Evolutionary conservation across 2,888 invertebrate species (phyloP), one percentile per base, ranked within the genome.

Genomic region (Phortica magna): DNA sequence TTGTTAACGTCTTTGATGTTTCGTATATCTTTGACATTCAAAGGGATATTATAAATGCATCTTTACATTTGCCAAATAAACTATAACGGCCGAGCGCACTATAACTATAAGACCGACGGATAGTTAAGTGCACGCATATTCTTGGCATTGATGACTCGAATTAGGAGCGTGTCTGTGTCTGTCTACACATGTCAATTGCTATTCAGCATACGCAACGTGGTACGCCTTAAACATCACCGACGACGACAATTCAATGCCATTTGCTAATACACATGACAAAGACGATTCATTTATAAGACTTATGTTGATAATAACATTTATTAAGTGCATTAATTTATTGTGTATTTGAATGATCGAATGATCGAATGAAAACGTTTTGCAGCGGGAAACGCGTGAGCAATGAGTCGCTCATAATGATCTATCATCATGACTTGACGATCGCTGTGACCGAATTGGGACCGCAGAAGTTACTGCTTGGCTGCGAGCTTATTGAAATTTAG

Each of bases 401-500:
- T 89, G 94, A 95, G 83, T 95, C 96, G 3, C 92, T 95, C 74
- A 92, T 94, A 79, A 95, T 95, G 95, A 95, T 96, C 80, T 96
- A 96, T 91, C 94, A 94, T 92, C 94, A 96, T 92, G 97, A 96
- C 88, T 96, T 96, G 92, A 96, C 97, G 1, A 95, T 97, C 64
- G 97, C 96, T 1, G 94, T 97, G 64, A 95, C 96, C 67, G 96
- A 97, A 90, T 93, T 96, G 77, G 95, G 95, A 5, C 93, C 94
- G 7, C 94, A 94, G 79, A 95, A 95, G 90, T 92, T 95, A 84
- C 93, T 96, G 77, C 93, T 95, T 72, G 95, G 95, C 89, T 97
- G 97, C 90, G 96, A 96, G 91, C 93, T 97, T 84, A 95, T 97
- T 89, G 97, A 97, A 93, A 96, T 96, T 83, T 95, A 95, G 97